These are phyloP conservation scores for Lithosia quadra DNA, from an alignment of 2,888 invertebrate species.

Conservation along the genomic window DNA sequence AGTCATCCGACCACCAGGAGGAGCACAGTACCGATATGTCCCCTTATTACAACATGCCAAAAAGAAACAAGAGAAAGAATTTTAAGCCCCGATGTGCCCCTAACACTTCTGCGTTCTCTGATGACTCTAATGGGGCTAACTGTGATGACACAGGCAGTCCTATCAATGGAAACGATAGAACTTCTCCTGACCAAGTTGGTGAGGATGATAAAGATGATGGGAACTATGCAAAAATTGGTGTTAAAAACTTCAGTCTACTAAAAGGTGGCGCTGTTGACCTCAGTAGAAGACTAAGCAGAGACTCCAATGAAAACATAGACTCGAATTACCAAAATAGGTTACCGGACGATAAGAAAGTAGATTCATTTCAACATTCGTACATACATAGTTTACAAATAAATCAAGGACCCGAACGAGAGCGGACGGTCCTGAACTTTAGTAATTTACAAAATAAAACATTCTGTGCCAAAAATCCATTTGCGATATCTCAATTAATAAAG, in stretches of 20 bases:
- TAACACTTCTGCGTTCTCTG: slow-evolving; percentile 82
- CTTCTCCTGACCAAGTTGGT: slow-evolving; percentile 69
- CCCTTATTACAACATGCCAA: slow-evolving; percentile 85
- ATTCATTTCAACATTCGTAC: slow-evolving; percentile 83
- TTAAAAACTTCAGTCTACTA: slow-evolving; percentile 82
- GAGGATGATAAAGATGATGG: slow-evolving; percentile 68
- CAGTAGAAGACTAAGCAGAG: slow-evolving; percentile 82
- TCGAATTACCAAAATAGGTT: slow-evolving; percentile 81
- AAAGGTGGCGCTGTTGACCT: slow-evolving; percentile 84
- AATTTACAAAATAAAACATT: slow-evolving; percentile 84
- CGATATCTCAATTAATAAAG: slow-evolving; percentile 85
- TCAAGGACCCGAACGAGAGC: slow-evolving; percentile 72
- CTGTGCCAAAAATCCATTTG: slow-evolving; percentile 87
- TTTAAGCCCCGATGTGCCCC: slow-evolving; percentile 92
- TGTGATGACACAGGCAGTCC: slow-evolving; percentile 71
- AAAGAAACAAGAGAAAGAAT: slow-evolving; percentile 92
- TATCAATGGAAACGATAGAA: slow-evolving; percentile 78
- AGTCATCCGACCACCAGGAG: slow-evolving; percentile 74
- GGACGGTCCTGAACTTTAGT: slow-evolving; percentile 81
- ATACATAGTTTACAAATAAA: slow-evolving; percentile 83
- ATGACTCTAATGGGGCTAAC: slow-evolving; percentile 79
- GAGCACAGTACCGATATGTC: slow-evolving; percentile 78
- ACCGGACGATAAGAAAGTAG: slow-evolving; percentile 78
- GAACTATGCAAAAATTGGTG: slow-evolving; percentile 78
- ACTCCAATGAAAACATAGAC: slow-evolving; percentile 85